Base-by-base conservation (phyloP, 2,888 invertebrate genomes). In the Steromphala cineraria region DNA sequence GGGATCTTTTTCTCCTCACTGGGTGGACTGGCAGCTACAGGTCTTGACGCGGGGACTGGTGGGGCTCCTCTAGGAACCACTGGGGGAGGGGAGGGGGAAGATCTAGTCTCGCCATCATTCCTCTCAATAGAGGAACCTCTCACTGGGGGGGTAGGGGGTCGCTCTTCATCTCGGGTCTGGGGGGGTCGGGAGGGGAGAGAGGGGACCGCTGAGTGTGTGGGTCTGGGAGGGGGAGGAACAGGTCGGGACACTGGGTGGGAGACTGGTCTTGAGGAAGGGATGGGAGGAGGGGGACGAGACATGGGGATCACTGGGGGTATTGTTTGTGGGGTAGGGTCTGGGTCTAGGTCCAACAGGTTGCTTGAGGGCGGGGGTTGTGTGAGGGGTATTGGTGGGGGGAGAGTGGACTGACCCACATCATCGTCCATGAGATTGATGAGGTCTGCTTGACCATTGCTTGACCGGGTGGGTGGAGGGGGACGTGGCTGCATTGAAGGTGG, bases 221-320 rank as follows among this genome's bases (percentile, higher is more conserved):
- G 46, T 17, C 21, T 46, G 36, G 67, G 46, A 13, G 53, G 19
- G 15, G 7, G 74, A 75, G 28, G 53, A 2, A n/a, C 76, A 67
- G 76, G 80, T 53, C 67, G 7, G 24, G 67, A 67, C 10, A 62
- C 21, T 17, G 53, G 78, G 10, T 71, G 74, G 46, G 79, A 13
- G 2, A 40, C 62, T n/a, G 28, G 62, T 2, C 24, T 24, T 4
- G 46, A 46, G 15, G 24, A 52, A 8, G 75, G 19, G 24, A 46
- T 75, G 52, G 75, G 75, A 52, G 75, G 75, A 15, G 46, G 75
- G 19, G 40, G 21, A 13, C 67, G 67, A 4, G 31, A 2, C 4
- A 4, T 21, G 0, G 28, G 28, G 28, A 28, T 2, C 0, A 31
- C 67, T 3, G 67, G n/a, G 67, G 67, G 67, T 67, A 28, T 67